Percentiles rank a stretch among this genome's conserved stretches.
Evolutionary conservation across 53 echinoderm and acorn worm species (phyloP).

Genomic region (Stichopus horrens): DNA sequence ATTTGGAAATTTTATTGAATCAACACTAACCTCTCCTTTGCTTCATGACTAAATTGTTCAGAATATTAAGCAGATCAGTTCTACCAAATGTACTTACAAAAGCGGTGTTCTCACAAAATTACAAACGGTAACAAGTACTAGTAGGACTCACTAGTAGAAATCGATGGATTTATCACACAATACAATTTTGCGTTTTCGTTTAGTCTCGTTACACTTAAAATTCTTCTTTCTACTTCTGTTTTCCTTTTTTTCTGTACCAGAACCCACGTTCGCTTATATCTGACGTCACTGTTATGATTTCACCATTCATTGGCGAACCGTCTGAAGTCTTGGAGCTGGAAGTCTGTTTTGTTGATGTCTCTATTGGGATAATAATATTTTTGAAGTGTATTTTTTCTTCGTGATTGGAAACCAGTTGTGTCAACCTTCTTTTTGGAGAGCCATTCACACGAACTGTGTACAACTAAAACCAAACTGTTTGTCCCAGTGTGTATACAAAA

Average conservation of each 20-base stretch:
- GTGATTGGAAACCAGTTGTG: constrained; percentile 1
- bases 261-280: neutral
- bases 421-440: constrained; percentile 12
- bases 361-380: neutral
- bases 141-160: too few species aligned
- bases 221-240: neutral
- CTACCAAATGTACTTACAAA: too few species aligned
- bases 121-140: too few species aligned
- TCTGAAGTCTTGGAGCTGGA: neutral
- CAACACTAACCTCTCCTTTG: too few species aligned
- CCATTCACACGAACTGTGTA: constrained; percentile 45
- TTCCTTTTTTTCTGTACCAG: neutral
- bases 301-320: neutral
- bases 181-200: neutral
- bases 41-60: too few species aligned
- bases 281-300: neutral
- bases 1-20: too few species aligned
- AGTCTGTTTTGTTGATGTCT: neutral
- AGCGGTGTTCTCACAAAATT: too few species aligned
- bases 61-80: too few species aligned
- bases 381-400: neutral
- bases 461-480: constrained; percentile 4
- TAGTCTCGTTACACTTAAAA: neutral
- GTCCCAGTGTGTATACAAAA: constrained; percentile 39
- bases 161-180: too few species aligned